A percentile compares a stretch with the other conserved stretches of the same genome.
Evolutionary conservation across 2,113 vertebrate genomes (phyloP).

Genomic region (Terrapene triunguis): DNA sequence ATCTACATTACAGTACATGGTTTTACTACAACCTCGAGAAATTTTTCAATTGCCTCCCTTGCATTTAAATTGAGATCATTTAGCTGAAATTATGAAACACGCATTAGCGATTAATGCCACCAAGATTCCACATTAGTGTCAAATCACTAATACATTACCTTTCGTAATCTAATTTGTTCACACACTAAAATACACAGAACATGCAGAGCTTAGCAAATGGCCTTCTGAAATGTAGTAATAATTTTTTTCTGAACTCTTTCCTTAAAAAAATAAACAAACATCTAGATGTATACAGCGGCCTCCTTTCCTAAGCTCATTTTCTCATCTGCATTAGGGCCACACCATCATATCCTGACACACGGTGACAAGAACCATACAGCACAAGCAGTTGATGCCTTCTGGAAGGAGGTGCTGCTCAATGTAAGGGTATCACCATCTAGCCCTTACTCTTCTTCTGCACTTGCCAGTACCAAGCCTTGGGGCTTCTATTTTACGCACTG

Average conservation of each 20-base stretch:
- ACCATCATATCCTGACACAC: not conserved
- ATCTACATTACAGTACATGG: constrained; percentile 41
- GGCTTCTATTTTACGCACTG: not conserved
- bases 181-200: constrained; percentile 73
- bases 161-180: constrained; percentile 67
- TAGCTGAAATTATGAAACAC: constrained; percentile 57
- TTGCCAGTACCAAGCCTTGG: not conserved
- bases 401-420: not conserved
- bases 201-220: constrained; percentile 54
- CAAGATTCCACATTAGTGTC: constrained; percentile 63
- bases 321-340: not conserved
- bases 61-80: constrained; percentile 57
- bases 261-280: constrained; percentile 29
- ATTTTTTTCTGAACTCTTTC: constrained; percentile 29
- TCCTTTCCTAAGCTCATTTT: not conserved
- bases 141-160: constrained; percentile 68
- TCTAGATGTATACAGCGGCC: not conserved
- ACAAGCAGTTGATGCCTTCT: not conserved
- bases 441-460: not conserved
- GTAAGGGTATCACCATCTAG: not conserved
- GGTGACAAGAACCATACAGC: too few species aligned
- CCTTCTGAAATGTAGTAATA: constrained; percentile 39
- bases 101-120: constrained; percentile 59
- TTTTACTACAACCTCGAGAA: constrained; percentile 55
- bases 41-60: constrained; percentile 60